Evolutionary conservation across 2,797 vertebrate genomes (phyloP), one percentile per base, ranked within the genome.

Genomic region (Cyclopterus lumpus): DNA sequence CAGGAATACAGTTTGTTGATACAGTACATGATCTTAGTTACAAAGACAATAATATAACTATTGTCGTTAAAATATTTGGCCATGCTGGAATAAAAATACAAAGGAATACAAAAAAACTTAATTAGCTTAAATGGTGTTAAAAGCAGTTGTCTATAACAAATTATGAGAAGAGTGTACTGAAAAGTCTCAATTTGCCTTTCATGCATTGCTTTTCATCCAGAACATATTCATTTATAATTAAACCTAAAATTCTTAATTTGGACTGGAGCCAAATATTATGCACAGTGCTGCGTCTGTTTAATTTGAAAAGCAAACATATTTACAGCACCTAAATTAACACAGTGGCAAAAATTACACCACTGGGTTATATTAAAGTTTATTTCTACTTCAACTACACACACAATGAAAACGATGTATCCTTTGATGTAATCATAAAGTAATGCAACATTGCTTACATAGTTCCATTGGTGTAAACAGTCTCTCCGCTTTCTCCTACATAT

Each of bases 391-490:
- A 58, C 53, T 18, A n/a, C n/a, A n/a, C n/a, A 66, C 42, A 66
- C 32, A 36, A 30, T 48, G 6, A 40, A 24, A 57, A 38, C 34
- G 5, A 36, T 49, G 32, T 8, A 44, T 53, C 1, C 7, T 51
- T 30, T 36, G 28, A 40, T 34, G 14, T 55, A 22, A 44, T 8
- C 54, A 6, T 73, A 0, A 40, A 69, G 62, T 42, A 44, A 71
- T 0, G 20, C 14, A 73, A 49, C 28, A 40, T 8, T 38, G 8
- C 94, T 95, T 91, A 96, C 95, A 99, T 97, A 75, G 97, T 96
- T 93, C 98, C 97, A 36, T 99, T 99, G 73, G 97, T 93, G 84
- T 99, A 99, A 90, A 98, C 95, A 0, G 97, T 81, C n/a, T 99
- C 97, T 66, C 95, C 96, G 26, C 96, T 96, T 79, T 99, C 98